A percentile compares a stretch with the other conserved stretches of the same genome.
Conservation (phyloP, 2,888 invertebrate genomes). For the Megaustenia siamemsis region DNA sequence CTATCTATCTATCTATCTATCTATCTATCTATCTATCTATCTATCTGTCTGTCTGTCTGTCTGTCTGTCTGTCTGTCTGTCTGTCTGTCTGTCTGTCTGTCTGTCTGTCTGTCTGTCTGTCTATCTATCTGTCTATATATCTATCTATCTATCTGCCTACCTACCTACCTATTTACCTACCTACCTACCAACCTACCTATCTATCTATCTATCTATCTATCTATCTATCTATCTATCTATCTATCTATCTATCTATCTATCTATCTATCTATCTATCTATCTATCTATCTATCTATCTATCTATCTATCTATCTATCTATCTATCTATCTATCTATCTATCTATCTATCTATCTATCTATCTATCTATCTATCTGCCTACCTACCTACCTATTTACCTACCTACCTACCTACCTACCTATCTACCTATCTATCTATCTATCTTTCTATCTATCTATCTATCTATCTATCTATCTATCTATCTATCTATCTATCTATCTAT, state of each 20-base stretch:
- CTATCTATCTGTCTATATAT: not conserved
- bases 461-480: not conserved
- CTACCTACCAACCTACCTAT: conserved; percentile 4
- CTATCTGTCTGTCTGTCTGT: conserved; percentile 19
- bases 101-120: conserved; percentile 6
- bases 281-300: not conserved
- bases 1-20: conserved; percentile 4
- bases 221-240: conserved; percentile 22
- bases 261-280: not conserved
- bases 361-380: not conserved
- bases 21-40: conserved; percentile 6
- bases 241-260: conserved; percentile 12
- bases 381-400: not conserved
- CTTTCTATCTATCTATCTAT: not conserved
- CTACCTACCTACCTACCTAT: not conserved
- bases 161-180: not conserved
- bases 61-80: conserved; percentile 22
- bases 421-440: not conserved
- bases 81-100: conserved; percentile 16
- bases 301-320: not conserved
- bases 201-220: conserved; percentile 22
- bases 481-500: not conserved
- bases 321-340: not conserved
- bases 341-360: not conserved
- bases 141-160: not conserved